Percentiles rank a stretch among this genome's conserved stretches.
Evolutionary conservation across 1,140 invertebrate species (phyloP).

Genomic region (Drosophila miranda): DNA sequence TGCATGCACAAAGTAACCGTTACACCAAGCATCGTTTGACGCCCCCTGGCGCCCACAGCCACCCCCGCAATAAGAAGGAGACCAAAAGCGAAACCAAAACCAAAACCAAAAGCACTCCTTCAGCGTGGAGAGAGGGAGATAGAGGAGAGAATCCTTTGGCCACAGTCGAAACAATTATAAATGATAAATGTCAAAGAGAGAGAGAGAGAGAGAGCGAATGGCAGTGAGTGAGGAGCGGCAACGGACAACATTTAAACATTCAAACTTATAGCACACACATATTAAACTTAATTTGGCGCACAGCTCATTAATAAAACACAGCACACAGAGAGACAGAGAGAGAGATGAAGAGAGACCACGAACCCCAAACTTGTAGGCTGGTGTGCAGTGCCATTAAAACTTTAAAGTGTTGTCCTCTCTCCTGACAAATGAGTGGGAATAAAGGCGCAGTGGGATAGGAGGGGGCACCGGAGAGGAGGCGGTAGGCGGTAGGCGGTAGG

Average conservation of each 20-base stretch:
- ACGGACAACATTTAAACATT: conserved; percentile 39
- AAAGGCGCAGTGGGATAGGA: no score
- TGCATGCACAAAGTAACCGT: conserved; percentile 65
- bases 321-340: not conserved
- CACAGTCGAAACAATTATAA: conserved; percentile 75
- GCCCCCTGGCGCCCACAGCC: not conserved
- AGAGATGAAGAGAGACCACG: conserved; percentile 6
- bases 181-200: conserved; percentile 67
- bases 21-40: conserved; percentile 15
- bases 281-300: conserved; percentile 75
- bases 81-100: no score
- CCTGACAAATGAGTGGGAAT: no score
- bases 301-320: conserved; percentile 76
- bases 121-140: conserved; percentile 5
- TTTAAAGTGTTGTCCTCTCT: conserved; percentile 47
- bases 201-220: conserved; percentile 7
- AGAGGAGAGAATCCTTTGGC: conserved; percentile 10
- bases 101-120: no score
- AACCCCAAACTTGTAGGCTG: conserved; percentile 8
- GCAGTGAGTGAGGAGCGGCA: conserved; percentile 1
- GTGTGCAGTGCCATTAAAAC: conserved; percentile 50
- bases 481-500: not conserved
- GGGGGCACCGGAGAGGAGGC: not conserved
- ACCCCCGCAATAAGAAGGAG: no score
- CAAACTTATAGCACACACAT: conserved; percentile 50